A percentile compares a stretch with the other conserved stretches of the same genome.
Evolutionary conservation across 2,888 invertebrate species (phyloP).

Genomic region (Hetaerina titia): DNA sequence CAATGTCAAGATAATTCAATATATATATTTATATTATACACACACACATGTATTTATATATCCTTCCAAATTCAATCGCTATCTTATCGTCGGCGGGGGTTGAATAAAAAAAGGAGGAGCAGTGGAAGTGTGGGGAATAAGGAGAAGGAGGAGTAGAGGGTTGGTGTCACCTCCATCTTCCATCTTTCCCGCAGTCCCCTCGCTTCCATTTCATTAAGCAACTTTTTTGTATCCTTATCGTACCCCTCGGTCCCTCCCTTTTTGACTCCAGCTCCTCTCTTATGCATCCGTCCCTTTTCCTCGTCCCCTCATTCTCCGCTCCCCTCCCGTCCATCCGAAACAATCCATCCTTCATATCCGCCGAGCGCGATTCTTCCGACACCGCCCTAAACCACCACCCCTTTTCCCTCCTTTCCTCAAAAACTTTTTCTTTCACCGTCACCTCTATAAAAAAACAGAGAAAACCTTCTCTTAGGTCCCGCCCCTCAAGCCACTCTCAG

Average conservation of each 20-base stretch:
- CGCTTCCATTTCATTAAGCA: not conserved
- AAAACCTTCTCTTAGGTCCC: too few species aligned
- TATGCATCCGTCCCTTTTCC: not conserved
- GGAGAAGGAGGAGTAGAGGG: not conserved
- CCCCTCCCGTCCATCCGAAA: not conserved
- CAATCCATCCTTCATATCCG: constrained; percentile 8
- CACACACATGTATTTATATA: not conserved
- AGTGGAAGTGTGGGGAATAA: not conserved
- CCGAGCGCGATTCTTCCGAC: not conserved
- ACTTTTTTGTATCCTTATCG: constrained; percentile 13
- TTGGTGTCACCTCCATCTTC: not conserved
- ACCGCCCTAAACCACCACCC: not conserved
- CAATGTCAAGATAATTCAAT: too few species aligned
- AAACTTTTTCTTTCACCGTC: not conserved
- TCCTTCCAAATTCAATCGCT: not conserved
- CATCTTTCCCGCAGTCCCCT: not conserved
- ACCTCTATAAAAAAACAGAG: not conserved
- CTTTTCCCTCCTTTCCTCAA: not conserved
- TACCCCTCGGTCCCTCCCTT: not conserved
- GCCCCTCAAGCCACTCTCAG: too few species aligned
- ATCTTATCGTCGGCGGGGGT: not conserved
- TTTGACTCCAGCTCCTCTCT: not conserved
- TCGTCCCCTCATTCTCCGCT: not conserved
- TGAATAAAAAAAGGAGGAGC: not conserved
- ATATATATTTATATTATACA: not conserved